Percentiles rank a stretch among this genome's conserved stretches.
Conservation (phyloP, 2,888 invertebrate genomes). For the Stenodema calcarata region DNA sequence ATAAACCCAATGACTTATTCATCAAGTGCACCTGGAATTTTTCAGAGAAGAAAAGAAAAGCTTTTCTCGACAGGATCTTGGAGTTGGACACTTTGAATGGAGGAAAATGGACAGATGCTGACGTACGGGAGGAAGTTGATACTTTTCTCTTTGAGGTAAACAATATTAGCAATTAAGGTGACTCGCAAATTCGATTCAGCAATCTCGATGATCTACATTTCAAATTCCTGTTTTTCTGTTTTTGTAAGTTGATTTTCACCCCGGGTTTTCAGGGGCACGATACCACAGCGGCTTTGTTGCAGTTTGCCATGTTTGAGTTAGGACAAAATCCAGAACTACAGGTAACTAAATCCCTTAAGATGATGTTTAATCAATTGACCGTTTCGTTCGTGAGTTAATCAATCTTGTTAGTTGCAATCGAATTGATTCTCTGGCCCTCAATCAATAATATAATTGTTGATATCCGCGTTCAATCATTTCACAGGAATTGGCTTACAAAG, state of each 20-base stretch:
- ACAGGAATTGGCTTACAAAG: constrained; percentile 56
- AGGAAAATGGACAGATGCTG: constrained; percentile 48
- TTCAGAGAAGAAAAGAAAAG: constrained; percentile 4
- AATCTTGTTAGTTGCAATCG: too few relatives aligned
- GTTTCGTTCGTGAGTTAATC: too few relatives aligned
- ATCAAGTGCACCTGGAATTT: not conserved
- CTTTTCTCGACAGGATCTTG: constrained; percentile 15
- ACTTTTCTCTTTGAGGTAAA: constrained; percentile 65
- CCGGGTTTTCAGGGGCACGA: constrained; percentile 55
- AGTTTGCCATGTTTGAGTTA: constrained; percentile 54
- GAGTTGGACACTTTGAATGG: constrained; percentile 15
- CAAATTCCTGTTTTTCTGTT: too few relatives aligned
- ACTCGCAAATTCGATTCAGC: too few relatives aligned
- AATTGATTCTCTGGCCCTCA: too few relatives aligned
- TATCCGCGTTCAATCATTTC: not conserved
- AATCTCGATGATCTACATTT: too few relatives aligned
- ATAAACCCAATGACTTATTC: too few relatives aligned
- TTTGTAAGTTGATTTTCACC: too few relatives aligned
- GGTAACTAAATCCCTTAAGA: constrained; percentile 11
- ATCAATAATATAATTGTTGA: too few relatives aligned
- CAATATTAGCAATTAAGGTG: too few relatives aligned
- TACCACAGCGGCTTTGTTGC: constrained; percentile 56
- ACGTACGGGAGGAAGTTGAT: constrained; percentile 57
- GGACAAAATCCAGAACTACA: constrained; percentile 55
- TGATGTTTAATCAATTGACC: too few relatives aligned